Evolutionary conservation across 2,888 invertebrate species (phyloP).

Genomic region (Rhaphigaster nebulosa): DNA sequence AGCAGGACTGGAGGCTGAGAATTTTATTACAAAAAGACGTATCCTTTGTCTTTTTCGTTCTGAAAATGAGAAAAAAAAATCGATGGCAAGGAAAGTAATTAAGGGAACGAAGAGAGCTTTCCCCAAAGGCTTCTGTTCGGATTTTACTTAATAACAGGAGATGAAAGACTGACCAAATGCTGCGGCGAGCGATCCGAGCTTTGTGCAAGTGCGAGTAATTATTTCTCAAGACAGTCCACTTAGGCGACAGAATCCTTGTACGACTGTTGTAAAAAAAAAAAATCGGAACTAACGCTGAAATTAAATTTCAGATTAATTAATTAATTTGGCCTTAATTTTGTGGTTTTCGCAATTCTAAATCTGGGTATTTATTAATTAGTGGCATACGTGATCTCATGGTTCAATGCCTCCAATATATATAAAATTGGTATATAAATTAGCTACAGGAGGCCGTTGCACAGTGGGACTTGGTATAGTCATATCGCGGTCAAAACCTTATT

Average conservation of each 20-base stretch:
- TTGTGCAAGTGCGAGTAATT: neutral
- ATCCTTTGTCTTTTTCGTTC: neutral
- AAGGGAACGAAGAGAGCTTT: neutral
- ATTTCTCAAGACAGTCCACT: neutral
- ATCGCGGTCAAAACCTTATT: too few species aligned
- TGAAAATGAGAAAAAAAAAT: neutral
- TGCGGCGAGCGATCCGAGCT: neutral
- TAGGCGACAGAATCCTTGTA: neutral
- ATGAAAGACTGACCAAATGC: neutral
- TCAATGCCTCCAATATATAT: too few species aligned
- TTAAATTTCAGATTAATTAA: too few species aligned
- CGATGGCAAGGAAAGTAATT: neutral
- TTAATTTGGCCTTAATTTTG: too few species aligned
- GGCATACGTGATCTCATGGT: too few species aligned
- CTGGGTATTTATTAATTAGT: too few species aligned
- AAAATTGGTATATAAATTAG: too few species aligned
- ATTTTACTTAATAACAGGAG: neutral
- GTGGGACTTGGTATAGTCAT: too few species aligned
- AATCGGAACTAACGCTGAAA: too few species aligned
- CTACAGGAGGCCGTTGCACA: too few species aligned
- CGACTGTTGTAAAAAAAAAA: too few species aligned
- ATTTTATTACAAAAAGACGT: neutral
- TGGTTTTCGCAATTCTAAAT: too few species aligned
- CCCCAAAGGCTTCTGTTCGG: neutral
- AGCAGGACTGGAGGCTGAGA: neutral